Base-by-base conservation (phyloP, 1,140 invertebrate species). In the Caenorhabditis briggsae region DNA sequence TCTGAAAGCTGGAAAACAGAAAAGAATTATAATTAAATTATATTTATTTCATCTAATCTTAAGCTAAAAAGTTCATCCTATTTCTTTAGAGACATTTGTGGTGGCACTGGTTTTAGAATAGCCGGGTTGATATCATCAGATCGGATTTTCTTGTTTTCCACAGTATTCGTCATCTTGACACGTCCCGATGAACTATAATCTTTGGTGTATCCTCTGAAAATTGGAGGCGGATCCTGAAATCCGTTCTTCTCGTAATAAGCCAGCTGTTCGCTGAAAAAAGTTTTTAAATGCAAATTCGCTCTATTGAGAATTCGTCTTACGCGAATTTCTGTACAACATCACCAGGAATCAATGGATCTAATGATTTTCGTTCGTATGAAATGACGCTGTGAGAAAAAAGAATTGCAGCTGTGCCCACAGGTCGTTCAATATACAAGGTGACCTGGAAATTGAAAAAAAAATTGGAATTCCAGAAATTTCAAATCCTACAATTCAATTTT, bases 221-320 rank as follows among this genome's bases (percentile, higher is more conserved):
- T 78, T 43, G 70, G 70, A 9, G 9, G 1, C 9, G 70, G 70
- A 11, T 78, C 70, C 3, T 46, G n/a, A 20, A 78, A 78, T 53
- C 70, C 70, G n/a, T 78, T 20, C n/a, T 78, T 78, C 5, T 78
- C 46, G 46, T 78, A 50, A 9, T 50, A n/a, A 12, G 70, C 70
- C 7, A 78, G n/a, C 0, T n/a, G 70, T 23, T 48, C 70, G 2
- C 70, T 78, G n/a, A 53, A 50, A n/a, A 2, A 2, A 18, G 25
- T 12, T 25, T 61, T 61, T 2, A 11, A 53, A 11, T 53, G 50
- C 2, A 53, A 53, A 11, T 2, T 53, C 50, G 11, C 11, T 11
- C 50, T 53, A 16, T 53, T 53, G 16, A 11, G 50, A 16, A 53
- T 33, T 14, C 18, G 2, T 2, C 64, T 25, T 46, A 70, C 70